Conservation (phyloP, 2,888 invertebrate genomes). For the Drosophila quinaria region DNA sequence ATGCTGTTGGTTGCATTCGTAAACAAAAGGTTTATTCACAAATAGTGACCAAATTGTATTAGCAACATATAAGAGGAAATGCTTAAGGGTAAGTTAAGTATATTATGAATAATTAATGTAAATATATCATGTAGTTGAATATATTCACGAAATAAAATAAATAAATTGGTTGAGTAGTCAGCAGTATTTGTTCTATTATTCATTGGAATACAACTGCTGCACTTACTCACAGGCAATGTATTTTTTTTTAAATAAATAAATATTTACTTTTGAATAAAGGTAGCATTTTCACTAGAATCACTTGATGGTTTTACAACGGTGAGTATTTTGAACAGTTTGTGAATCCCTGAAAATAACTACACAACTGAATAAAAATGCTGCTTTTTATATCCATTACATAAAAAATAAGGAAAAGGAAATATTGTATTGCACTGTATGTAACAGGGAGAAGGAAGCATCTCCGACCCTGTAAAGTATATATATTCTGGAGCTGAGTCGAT, state of each 20-base stretch:
- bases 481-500: too few relatives aligned
- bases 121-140: too few relatives aligned
- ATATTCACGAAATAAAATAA: not conserved
- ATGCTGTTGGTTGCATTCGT: not conserved
- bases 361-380: slow-evolving; percentile 13
- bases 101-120: slow-evolving; percentile 1
- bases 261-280: too few relatives aligned
- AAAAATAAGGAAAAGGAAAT: too few relatives aligned
- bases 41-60: not conserved
- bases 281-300: not conserved
- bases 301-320: not conserved
- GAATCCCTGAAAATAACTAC: slow-evolving; percentile 4
- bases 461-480: too few relatives aligned
- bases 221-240: not conserved
- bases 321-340: not conserved
- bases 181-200: not conserved
- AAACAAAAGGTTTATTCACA: not conserved
- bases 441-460: too few relatives aligned
- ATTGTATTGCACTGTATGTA: too few relatives aligned
- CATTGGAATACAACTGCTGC: not conserved
- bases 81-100: not conserved
- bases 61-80: too few relatives aligned
- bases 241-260: not conserved
- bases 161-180: not conserved
- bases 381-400: too few relatives aligned